These are phyloP conservation scores for Etheostoma spectabile DNA, from an alignment of 2,113 vertebrate species.

Conservation along the genomic window DNA sequence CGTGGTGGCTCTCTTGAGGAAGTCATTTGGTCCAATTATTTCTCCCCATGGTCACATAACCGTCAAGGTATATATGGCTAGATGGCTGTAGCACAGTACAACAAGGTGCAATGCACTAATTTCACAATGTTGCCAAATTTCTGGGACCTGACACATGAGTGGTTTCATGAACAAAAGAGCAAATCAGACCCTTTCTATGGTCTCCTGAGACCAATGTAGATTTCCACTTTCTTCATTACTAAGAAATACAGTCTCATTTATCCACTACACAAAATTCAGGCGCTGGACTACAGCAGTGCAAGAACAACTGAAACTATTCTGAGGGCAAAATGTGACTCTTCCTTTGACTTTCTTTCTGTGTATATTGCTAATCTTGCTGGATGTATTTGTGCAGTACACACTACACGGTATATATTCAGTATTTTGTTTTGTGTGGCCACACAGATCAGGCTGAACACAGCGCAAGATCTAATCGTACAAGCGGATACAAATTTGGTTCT, in stretches of 20 bases:
- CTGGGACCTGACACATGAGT: background rate
- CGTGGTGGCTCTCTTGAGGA: background rate
- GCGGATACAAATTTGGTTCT: slow-evolving; percentile 21
- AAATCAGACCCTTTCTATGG: background rate
- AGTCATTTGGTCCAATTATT: slow-evolving; percentile 10
- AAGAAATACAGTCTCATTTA: background rate
- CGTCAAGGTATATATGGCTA: background rate
- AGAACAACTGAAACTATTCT: slow-evolving; percentile 14
- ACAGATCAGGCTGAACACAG: slow-evolving; percentile 43
- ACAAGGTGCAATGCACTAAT: background rate
- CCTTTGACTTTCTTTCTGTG: background rate
- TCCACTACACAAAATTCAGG: background rate
- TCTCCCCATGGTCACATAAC: slow-evolving; percentile 1
- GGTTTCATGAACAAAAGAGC: slow-evolving; percentile 2
- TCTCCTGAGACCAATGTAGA: background rate
- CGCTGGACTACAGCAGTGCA: background rate
- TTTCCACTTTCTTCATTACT: background rate
- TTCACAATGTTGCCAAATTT: slow-evolving; percentile 2
- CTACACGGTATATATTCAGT: background rate
- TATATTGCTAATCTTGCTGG: background rate
- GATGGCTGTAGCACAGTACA: background rate
- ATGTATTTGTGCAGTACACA: background rate
- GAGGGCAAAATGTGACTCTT: slow-evolving; percentile 12
- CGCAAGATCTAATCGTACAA: slow-evolving; percentile 21
- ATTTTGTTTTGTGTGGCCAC: slow-evolving; percentile 31